Evolutionary conservation across 1,140 invertebrate genomes (phyloP), one percentile per base, ranked within the genome.

Genomic region (Eriosoma lanigerum): DNA sequence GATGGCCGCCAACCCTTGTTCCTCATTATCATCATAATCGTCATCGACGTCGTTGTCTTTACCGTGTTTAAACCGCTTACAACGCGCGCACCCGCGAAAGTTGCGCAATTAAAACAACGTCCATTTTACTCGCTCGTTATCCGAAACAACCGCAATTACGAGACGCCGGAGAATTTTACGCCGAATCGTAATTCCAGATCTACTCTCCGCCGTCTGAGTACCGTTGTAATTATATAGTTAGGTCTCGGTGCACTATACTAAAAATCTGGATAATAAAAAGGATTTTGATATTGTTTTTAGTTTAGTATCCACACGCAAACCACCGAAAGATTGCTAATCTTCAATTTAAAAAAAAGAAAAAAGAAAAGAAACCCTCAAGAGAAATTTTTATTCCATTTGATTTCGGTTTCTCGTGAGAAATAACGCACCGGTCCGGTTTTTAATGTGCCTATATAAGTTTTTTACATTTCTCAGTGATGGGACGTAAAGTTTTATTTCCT

Each of bases 141-240:
- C 44, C 44, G 66, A 48, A 68, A 21, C 66, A 48, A 68, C 66
- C 66, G 66, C 66, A 68, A 68, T 68, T 68, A 68, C 66, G 44
- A 48, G 21, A n/a, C 48, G 66, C 38, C 38, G 12, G 64, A 10
- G 21, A 46, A 68, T 68, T 66, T 68, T 48, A 68, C 66, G 66
- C 44, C 44, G 66, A 21, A 26, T 68, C 66, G 66, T 68, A 68
- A 68, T 24, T 68, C 44, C 66, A 44, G n/a, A 68, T 68, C 66
- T 48, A 48, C 66, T 46, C 66, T 38, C 66, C 66, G 66, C 38
- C 66, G 66, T n/a, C 38, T 19, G 32, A 68, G 64, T 68, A 12
- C 38, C n/a, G n/a, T 24, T 38, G 64, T 68, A 68, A 68, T 68
- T 68, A n/a, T n/a, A n/a, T n/a, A 68, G 64, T 68, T 46, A 46